Evolutionary conservation across 2,888 invertebrate species (phyloP).

Genomic region (Athripsodes cinereus): DNA sequence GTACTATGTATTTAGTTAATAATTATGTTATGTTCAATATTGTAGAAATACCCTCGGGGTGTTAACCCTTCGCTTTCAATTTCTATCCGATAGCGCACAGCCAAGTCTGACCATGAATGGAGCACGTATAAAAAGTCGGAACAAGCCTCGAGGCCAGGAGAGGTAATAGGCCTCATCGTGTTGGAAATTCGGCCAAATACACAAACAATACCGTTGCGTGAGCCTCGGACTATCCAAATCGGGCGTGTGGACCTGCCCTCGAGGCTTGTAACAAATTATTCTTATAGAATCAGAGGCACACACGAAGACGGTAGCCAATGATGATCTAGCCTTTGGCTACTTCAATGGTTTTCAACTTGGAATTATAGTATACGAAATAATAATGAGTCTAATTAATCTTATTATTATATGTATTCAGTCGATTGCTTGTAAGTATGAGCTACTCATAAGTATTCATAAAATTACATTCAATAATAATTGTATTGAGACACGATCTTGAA

Average conservation of each 20-base stretch:
- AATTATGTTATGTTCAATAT: background rate
- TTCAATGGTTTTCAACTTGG: background rate
- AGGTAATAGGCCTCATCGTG: slow-evolving; percentile 18
- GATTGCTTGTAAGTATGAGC: no score
- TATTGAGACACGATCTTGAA: no score
- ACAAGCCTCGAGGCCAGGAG: slow-evolving; percentile 17
- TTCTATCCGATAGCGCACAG: slow-evolving; percentile 20
- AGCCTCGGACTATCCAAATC: slow-evolving; percentile 1
- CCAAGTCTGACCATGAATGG: slow-evolving; percentile 13
- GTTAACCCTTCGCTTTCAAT: slow-evolving; percentile 10
- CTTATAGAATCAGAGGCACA: slow-evolving; percentile 15
- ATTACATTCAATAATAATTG: no score
- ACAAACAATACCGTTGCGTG: slow-evolving; percentile 28
- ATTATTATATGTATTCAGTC: background rate
- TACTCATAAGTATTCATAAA: no score
- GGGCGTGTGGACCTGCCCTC: slow-evolving; percentile 20
- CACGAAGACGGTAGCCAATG: slow-evolving; percentile 23
- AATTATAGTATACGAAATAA: background rate
- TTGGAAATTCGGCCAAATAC: slow-evolving; percentile 14
- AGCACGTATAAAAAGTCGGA: slow-evolving; percentile 10
- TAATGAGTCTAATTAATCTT: slow-evolving; percentile 7
- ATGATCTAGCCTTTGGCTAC: slow-evolving; percentile 15
- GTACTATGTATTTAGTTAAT: no score
- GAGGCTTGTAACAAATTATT: slow-evolving; percentile 13
- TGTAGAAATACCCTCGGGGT: background rate